These are phyloP conservation scores for Gonocerus acuteangulatus DNA, from an alignment of 2,888 invertebrate species.

Conservation along the genomic window DNA sequence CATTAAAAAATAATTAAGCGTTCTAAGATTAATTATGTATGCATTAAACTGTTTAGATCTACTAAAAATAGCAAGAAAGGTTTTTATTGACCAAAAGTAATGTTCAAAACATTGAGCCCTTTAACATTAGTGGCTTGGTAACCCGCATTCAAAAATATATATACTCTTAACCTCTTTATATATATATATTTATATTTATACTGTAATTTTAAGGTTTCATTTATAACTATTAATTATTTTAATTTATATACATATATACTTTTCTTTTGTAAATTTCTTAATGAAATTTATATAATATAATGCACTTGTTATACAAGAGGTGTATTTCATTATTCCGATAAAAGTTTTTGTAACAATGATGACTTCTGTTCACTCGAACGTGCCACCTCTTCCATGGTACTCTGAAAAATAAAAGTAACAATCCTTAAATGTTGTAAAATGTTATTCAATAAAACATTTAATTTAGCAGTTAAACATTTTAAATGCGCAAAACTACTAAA, in stretches of 20 bases:
- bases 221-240: constrained; percentile 22
- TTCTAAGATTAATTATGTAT: not conserved
- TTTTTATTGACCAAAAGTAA: constrained; percentile 7
- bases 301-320: constrained; percentile 32
- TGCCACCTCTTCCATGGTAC: constrained; percentile 62
- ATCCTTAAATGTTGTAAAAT: no score
- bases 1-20: constrained; percentile 9
- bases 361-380: constrained; percentile 70
- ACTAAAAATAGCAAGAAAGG: constrained; percentile 19
- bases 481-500: no score
- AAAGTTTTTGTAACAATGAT: constrained; percentile 74
- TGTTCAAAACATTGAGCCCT: constrained; percentile 23
- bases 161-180: constrained; percentile 24
- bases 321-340: constrained; percentile 57
- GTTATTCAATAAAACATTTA: no score
- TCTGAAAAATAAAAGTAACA: constrained; percentile 48
- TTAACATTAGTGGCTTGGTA: constrained; percentile 32
- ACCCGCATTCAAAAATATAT: constrained; percentile 34
- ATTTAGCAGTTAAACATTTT: no score
- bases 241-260: constrained; percentile 24
- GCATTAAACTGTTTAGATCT: constrained; percentile 8
- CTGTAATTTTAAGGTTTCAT: constrained; percentile 10
- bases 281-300: constrained; percentile 29
- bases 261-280: constrained; percentile 24
- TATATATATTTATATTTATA: constrained; percentile 19